Evolutionary conservation across 2,888 invertebrate genomes (phyloP).

Genomic region (Camptogramma bilineatum): DNA sequence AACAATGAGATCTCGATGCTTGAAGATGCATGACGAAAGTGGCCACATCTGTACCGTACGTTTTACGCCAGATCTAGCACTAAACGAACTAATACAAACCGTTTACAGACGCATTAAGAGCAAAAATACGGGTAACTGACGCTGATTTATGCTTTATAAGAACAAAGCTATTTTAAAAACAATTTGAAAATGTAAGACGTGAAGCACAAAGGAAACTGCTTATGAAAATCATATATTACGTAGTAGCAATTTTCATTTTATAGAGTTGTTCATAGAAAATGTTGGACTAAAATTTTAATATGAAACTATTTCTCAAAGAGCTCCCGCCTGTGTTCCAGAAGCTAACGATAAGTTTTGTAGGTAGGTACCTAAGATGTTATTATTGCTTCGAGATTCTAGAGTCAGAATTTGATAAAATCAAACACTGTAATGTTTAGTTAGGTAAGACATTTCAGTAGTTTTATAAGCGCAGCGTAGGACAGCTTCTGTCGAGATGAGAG

Average conservation of each 20-base stretch:
- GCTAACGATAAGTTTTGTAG: neutral
- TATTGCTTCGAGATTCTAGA: neutral
- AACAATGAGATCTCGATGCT: conserved; percentile 53
- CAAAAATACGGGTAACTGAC: conserved; percentile 6
- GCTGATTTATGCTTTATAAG: neutral
- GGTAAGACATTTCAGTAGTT: no score
- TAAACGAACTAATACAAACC: conserved; percentile 29
- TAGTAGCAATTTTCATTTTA: neutral
- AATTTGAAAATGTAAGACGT: neutral
- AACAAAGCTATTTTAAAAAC: neutral
- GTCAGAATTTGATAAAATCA: neutral
- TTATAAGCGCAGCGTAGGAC: no score
- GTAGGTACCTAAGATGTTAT: neutral
- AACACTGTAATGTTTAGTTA: no score
- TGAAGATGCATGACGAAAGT: conserved; percentile 57
- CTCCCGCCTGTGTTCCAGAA: neutral
- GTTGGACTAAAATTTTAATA: neutral
- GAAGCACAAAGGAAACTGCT: neutral
- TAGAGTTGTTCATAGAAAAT: neutral
- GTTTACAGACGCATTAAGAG: conserved; percentile 36
- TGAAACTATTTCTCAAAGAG: neutral
- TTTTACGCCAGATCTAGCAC: conserved; percentile 37
- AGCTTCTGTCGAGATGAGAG: no score
- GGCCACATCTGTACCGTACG: conserved; percentile 47
- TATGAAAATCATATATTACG: neutral